A percentile compares a stretch with the other conserved stretches of the same genome.
phyloP scores from a whole-genome alignment of 2,113 vertebrate species.

The Athene noctua region DNA sequence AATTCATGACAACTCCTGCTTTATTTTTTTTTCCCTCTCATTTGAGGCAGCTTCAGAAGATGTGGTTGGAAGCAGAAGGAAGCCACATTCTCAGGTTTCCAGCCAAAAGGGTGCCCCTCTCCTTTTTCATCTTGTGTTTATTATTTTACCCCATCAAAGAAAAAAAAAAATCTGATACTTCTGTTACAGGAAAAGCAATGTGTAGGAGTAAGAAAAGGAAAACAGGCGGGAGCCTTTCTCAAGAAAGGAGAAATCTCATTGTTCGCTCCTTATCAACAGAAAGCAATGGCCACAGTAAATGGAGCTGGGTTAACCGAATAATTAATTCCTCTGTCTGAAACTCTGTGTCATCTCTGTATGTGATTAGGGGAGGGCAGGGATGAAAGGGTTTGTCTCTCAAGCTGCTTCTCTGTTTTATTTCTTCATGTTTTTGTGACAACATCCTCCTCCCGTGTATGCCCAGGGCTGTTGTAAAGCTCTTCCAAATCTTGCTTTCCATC shows the following conservation, averaged over 20 bases:
- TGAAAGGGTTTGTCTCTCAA: neutral
- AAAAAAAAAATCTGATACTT: neutral
- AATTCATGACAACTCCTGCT: neutral
- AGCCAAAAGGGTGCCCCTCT: neutral
- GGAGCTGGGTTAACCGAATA: neutral
- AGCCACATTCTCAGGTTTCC: neutral
- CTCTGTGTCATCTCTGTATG: neutral
- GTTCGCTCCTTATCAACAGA: neutral
- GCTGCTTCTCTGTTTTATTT: neutral
- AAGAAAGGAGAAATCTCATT: neutral
- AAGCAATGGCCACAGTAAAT: neutral
- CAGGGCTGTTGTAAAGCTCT: neutral
- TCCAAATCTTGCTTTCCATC: neutral
- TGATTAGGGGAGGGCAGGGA: neutral
- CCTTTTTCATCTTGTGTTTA: constrained; percentile 10
- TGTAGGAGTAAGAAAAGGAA: neutral
- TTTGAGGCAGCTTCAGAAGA: neutral
- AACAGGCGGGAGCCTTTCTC: neutral
- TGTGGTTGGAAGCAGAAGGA: neutral
- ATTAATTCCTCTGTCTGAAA: neutral
- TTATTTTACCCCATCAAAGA: constrained; percentile 3
- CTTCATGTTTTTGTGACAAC: neutral
- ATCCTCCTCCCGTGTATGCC: neutral
- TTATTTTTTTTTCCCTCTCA: neutral
- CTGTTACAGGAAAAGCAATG: neutral